phyloP scores from a whole-genome alignment of 2,113 vertebrate species.

The Cynopterus brachyotis region DNA sequence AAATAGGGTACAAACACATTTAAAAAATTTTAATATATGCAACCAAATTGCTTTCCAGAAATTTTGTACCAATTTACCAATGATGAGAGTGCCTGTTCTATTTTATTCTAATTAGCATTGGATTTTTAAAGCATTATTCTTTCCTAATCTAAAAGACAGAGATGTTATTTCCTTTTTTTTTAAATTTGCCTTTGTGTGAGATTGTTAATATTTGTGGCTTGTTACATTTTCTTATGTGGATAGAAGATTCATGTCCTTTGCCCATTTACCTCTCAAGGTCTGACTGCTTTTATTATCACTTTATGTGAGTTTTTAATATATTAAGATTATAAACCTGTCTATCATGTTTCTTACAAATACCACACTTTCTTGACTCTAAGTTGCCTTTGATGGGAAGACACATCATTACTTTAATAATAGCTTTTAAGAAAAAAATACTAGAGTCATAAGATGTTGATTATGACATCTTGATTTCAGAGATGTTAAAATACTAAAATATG shows the following conservation, averaged over 20 bases:
- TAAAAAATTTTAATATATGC: neutral
- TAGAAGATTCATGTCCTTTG: neutral
- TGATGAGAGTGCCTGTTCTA: neutral
- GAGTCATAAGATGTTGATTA: constrained; percentile 42
- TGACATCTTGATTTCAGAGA: constrained; percentile 24
- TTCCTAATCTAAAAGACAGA: constrained; percentile 18
- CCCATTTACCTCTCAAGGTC: neutral
- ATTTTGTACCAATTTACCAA: neutral
- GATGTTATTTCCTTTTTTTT: neutral
- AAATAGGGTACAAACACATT: neutral
- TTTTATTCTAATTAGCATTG: neutral
- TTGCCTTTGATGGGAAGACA: constrained; percentile 31
- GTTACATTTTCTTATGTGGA: neutral
- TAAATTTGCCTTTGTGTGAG: neutral
- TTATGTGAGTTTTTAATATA: neutral
- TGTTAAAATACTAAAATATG: constrained; percentile 40
- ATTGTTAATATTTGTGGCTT: neutral
- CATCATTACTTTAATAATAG: constrained; percentile 36
- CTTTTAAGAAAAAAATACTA: constrained; percentile 35
- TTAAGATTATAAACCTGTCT: constrained; percentile 51
- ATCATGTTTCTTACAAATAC: constrained; percentile 37
- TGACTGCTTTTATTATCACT: neutral
- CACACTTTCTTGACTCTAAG: constrained; percentile 4
- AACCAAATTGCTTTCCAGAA: constrained; percentile 26
- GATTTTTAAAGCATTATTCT: neutral